Conservation (phyloP, 2,797 vertebrate species). For the Nasua narica region DNA sequence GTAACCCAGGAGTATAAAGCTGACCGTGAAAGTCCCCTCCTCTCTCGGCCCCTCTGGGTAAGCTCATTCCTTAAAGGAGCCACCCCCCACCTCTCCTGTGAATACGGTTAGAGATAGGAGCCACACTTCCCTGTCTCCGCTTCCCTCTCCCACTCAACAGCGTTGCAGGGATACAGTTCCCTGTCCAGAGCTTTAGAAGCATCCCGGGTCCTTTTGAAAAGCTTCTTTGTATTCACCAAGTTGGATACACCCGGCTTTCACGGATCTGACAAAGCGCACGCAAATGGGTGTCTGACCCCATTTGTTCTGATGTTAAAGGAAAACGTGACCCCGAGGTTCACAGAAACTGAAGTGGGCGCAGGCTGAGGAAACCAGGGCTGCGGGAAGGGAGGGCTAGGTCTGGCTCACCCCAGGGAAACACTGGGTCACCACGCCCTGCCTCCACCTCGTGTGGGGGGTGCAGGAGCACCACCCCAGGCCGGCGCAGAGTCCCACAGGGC, state of each 20-base stretch:
- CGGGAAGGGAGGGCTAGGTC: background rate
- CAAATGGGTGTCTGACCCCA: background rate
- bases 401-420: background rate
- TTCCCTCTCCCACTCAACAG: background rate
- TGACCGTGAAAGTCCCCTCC: background rate
- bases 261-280: background rate
- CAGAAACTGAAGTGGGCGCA: background rate
- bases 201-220: background rate
- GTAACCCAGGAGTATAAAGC: background rate
- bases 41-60: background rate
- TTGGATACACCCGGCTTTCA: background rate
- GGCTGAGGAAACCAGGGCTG: background rate
- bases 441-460: background rate
- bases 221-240: background rate
- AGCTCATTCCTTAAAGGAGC: background rate
- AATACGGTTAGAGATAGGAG: background rate
- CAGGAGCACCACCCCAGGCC: fast-evolving
- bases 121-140: background rate
- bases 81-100: too few relatives aligned
- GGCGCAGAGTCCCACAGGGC: fast-evolving
- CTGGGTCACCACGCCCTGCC: background rate
- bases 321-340: background rate
- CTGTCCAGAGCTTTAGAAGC: background rate
- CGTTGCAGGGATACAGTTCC: background rate
- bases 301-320: background rate